phyloP scores from a whole-genome alignment of 1,140 invertebrate genomes.

The Stegodyphus mimosarum region DNA sequence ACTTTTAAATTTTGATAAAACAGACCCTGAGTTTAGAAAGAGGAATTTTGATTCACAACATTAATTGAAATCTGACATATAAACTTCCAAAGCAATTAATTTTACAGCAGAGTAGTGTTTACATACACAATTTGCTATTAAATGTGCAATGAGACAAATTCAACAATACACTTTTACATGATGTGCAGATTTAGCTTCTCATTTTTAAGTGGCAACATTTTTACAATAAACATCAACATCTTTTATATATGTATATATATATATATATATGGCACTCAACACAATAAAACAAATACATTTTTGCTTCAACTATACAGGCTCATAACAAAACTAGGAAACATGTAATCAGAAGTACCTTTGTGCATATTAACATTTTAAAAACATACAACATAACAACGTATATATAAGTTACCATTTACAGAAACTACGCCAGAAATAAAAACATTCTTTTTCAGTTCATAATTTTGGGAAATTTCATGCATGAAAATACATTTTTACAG shows the following conservation, averaged over 20 bases:
- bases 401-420: no score
- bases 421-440: no score
- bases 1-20: neutral
- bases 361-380: neutral
- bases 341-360: constrained; percentile 8
- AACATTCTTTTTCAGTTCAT: no score
- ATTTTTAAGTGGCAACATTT: constrained; percentile 42
- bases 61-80: no score
- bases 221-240: constrained; percentile 57
- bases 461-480: no score
- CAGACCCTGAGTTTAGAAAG: no score
- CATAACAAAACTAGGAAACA: constrained; percentile 3
- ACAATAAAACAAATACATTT: constrained; percentile 32
- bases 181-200: constrained; percentile 44
- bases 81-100: constrained; percentile 20
- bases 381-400: neutral
- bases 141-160: constrained; percentile 45
- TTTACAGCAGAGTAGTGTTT: constrained; percentile 28
- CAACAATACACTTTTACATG: constrained; percentile 47
- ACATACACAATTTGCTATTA: constrained; percentile 38
- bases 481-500: no score
- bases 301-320: constrained; percentile 34
- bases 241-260: constrained; percentile 22
- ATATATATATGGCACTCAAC: constrained; percentile 58
- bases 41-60: no score